Evolutionary conservation across 2,888 invertebrate genomes (phyloP).

Genomic region (Aphidius colemani): DNA sequence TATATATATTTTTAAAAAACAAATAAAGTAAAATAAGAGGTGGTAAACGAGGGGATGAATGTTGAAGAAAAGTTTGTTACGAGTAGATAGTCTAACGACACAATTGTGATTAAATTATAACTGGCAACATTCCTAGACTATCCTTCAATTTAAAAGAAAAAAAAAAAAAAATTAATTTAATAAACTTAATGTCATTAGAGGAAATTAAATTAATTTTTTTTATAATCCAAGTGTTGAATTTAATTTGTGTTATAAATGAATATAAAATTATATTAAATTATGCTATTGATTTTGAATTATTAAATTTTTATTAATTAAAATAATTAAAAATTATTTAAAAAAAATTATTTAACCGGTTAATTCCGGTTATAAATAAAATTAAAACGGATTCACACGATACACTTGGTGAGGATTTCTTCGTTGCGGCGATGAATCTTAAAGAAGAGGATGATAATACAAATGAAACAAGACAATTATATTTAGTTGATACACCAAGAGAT

Average conservation of each 20-base stretch:
- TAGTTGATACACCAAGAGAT: constrained; percentile 55
- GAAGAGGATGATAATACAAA: constrained; percentile 49
- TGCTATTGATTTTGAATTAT: neutral
- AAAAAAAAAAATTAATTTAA: neutral
- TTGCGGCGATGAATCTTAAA: constrained; percentile 51
- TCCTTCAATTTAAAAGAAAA: too few species aligned
- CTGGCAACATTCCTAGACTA: constrained; percentile 26
- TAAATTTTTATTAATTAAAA: neutral
- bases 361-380: neutral
- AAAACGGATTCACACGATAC: constrained; percentile 18
- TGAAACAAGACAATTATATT: constrained; percentile 51
- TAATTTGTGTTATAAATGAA: too few species aligned
- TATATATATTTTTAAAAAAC: constrained; percentile 27
- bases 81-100: constrained; percentile 21
- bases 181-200: neutral
- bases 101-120: constrained; percentile 45
- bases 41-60: constrained; percentile 17
- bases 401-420: constrained; percentile 29
- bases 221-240: neutral
- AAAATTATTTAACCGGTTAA: neutral
- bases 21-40: too few species aligned
- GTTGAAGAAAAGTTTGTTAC: constrained; percentile 13
- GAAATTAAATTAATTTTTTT: neutral
- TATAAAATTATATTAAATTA: neutral
- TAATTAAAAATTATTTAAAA: neutral